A percentile compares a stretch with the other conserved stretches of the same genome.
Evolutionary conservation across 2,113 vertebrate species (phyloP).

Genomic region (Paracanthobrama guichenoti): DNA sequence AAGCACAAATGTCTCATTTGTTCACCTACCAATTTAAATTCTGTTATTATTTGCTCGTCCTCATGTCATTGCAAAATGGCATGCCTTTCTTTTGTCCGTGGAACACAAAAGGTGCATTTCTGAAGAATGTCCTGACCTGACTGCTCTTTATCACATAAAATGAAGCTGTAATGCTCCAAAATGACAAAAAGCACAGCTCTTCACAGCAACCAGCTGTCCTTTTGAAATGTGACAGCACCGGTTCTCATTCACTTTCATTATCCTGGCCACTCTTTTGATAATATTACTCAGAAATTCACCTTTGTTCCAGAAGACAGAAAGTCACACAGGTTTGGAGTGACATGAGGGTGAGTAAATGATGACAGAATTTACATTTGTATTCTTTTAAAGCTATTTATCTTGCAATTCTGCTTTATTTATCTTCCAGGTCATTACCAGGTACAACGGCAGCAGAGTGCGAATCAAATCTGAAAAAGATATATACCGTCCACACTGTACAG

Average conservation of each 20-base stretch:
- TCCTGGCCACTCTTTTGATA: neutral
- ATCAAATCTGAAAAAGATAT: constrained; percentile 94
- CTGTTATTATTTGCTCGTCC: neutral
- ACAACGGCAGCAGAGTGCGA: constrained; percentile 94
- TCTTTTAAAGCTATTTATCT: neutral
- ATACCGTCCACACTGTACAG: constrained; percentile 92
- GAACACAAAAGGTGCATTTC: neutral
- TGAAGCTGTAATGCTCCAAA: neutral
- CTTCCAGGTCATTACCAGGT: constrained; percentile 87
- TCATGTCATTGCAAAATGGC: neutral
- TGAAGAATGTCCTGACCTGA: neutral
- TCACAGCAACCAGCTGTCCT: neutral
- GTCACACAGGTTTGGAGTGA: neutral
- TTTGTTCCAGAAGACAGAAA: neutral
- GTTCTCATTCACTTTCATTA: neutral
- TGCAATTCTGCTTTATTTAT: constrained; percentile 17
- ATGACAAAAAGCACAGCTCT: neutral
- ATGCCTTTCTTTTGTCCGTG: neutral
- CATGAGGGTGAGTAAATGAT: neutral
- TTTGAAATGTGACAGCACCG: neutral
- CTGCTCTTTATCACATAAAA: neutral
- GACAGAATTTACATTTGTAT: neutral
- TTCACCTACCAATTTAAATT: neutral
- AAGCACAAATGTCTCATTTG: neutral
- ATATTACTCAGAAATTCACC: neutral